Conservation (phyloP, 2,113 vertebrate species). For the Amazona guildingii region DNA sequence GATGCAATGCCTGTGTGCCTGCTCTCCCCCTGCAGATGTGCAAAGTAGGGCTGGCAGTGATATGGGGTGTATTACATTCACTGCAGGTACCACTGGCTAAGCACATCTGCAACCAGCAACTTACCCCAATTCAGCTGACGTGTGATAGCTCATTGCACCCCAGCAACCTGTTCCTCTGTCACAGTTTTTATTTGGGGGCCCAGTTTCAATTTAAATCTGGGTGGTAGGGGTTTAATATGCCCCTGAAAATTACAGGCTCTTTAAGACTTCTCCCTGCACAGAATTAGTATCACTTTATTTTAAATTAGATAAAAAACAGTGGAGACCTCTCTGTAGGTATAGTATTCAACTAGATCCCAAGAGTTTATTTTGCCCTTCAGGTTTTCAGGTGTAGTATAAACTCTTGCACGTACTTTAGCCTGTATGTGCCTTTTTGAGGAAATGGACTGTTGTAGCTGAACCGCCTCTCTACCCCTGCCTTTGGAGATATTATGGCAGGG, state of each 20-base stretch:
- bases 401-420: not conserved
- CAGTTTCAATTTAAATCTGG: not conserved
- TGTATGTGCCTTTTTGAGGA: not conserved
- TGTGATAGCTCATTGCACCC: not conserved
- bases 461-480: fast-evolving
- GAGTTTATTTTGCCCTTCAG: not conserved
- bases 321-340: not conserved
- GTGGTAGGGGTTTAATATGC: not conserved
- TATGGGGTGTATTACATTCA: fast-evolving
- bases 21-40: not conserved
- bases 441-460: not conserved
- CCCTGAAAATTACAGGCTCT: not conserved
- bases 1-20: not conserved
- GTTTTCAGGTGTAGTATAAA: not conserved
- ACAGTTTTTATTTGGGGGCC: not conserved
- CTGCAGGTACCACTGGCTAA: not conserved
- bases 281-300: not conserved
- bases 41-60: not conserved
- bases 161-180: not conserved
- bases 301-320: not conserved
- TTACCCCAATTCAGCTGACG: not conserved
- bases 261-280: not conserved
- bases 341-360: not conserved
- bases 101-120: not conserved
- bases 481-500: not conserved